These are phyloP conservation scores for Macaca fascicularis DNA, from an alignment of 2,113 vertebrate species.

Conservation along the genomic window T2T-MFA8v1.1 NC_088378.1:157474001-157474500, in stretches of 20 bases:
- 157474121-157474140: neutral
- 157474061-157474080: neutral
- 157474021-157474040: neutral
- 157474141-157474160: slow-evolving; percentile 43
- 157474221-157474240: slow-evolving; percentile 66
- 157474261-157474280: too few species aligned
- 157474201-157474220: slow-evolving; percentile 76
- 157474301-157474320: neutral
- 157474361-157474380: neutral
- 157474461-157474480: neutral
- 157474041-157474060: neutral
- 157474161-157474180: slow-evolving; percentile 62
- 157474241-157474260: neutral
- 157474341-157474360: neutral
- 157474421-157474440: neutral
- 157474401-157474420: neutral
- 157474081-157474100: neutral
- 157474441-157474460: neutral
- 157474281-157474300: too few species aligned
- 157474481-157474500: accelerated
- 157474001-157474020: neutral
- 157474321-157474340: neutral
- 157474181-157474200: slow-evolving; percentile 60
- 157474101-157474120: neutral
- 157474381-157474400: neutral